Percentiles rank a stretch among this genome's conserved stretches.
Evolutionary conservation across 2,797 vertebrate genomes (phyloP).

Genomic region (Tachyglossus aculeatus): DNA sequence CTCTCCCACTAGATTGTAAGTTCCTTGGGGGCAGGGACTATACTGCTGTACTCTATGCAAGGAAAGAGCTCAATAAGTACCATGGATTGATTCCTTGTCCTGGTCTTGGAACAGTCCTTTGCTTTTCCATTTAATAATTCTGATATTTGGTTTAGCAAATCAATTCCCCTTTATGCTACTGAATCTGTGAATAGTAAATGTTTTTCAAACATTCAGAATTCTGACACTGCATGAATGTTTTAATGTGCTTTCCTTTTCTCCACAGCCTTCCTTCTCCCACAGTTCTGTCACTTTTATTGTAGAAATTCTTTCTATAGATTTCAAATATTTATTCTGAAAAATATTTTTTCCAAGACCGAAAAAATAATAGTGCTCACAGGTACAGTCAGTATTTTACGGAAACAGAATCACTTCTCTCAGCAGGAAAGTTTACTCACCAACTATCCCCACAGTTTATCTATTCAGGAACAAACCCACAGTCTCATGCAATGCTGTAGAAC

Average conservation of each 20-base stretch:
- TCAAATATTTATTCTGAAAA: conserved; percentile 5
- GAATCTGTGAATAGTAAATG: conserved; percentile 15
- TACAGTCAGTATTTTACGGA: neutral
- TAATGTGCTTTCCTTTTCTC: neutral
- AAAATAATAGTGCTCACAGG: neutral
- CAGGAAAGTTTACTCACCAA: neutral
- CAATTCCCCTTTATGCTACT: neutral
- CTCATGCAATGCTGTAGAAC: neutral
- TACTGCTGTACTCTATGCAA: no score
- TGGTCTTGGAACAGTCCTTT: no score
- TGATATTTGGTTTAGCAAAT: conserved; percentile 1
- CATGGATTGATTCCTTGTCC: no score
- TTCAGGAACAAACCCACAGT: neutral
- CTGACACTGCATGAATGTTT: neutral
- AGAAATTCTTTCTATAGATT: neutral
- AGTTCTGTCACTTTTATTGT: neutral
- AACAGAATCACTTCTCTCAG: neutral
- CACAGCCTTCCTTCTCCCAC: neutral
- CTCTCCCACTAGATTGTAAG: no score
- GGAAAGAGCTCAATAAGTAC: no score
- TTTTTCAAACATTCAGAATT: conserved; percentile 21
- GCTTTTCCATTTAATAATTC: no score
- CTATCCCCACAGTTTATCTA: neutral
- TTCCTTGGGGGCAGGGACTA: no score
- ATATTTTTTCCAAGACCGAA: neutral